Base-by-base conservation (phyloP, 2,113 vertebrate genomes). In the Mystacornis crossleyi region DNA sequence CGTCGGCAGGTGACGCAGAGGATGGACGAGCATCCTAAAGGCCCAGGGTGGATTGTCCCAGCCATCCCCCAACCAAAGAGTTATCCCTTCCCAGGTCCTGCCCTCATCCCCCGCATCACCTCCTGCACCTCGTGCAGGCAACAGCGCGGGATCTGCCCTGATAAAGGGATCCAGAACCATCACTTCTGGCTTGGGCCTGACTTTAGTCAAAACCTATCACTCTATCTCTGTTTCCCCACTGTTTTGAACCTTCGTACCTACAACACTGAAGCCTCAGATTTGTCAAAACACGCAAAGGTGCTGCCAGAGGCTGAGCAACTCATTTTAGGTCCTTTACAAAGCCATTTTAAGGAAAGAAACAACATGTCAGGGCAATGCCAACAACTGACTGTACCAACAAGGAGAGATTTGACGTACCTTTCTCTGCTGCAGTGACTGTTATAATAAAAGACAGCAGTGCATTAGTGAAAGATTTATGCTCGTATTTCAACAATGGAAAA, bases 391-490 rank as follows among this genome's bases (percentile, higher is more conserved):
- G 92, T 73, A 97, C 96, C 95, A 96, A 91, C 91, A 79, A 93
- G 92, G 90, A 92, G 90, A 93, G 94, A 57, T 92, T 94, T 97
- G 97, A 97, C 57, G 12, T 94, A 94, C 96, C 95, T 97, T 92
- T 89, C 90, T 92, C 57, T 67, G 94, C 95, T 91, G 75, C 94
- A 89, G 70, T 72, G 94, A 97, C 95, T 97, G 93, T 94, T 96
- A 87, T 10, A 87, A 97, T 94, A 95, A 93, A 89, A 96, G 97
- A 97, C 94, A 98, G 96, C 92, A 94, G 94, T 81, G 95, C 97
- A 98, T 98, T 98, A 98, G 97, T 94, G 96, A 96, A 97, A 98
- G 98, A 98, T 98, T 98, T 98, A 98, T 98, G 98, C 97, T 97
- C 86, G 82, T 97, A 91, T 94, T 96, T 97, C 96, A 94, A 95